These are phyloP conservation scores for Aptenodytes forsteri DNA, from an alignment of 2,113 vertebrate species.

Conservation along the genomic window DNA sequence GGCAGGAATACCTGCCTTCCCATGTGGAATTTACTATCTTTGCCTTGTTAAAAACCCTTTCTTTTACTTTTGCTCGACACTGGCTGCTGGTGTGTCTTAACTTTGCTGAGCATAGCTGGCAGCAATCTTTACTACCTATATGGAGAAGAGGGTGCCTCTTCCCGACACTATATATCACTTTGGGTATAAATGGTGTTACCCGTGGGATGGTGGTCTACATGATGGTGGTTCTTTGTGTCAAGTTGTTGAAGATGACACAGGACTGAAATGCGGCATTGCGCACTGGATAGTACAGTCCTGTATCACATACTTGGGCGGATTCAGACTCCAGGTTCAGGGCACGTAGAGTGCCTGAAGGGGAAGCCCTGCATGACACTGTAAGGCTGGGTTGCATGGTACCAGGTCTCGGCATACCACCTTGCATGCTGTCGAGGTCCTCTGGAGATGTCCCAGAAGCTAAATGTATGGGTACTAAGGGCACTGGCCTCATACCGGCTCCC, in stretches of 20 bases:
- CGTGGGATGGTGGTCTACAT: not conserved
- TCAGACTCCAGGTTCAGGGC: not conserved
- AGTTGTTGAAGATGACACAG: not conserved
- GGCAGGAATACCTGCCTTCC: not conserved
- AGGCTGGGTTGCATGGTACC: not conserved
- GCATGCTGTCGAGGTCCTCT: not conserved
- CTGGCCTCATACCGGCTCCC: not conserved
- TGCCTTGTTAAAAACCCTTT: not conserved
- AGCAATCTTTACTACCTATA: not conserved
- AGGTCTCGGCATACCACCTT: not conserved
- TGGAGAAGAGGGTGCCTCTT: not conserved
- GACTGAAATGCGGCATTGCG: not conserved
- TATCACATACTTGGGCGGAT: not conserved
- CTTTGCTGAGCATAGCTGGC: not conserved
- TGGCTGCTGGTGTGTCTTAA: not conserved
- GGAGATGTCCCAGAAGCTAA: not conserved
- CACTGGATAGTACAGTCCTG: not conserved
- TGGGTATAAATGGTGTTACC: not conserved
- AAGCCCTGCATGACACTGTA: not conserved
- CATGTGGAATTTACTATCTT: not conserved
- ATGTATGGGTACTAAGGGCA: not conserved
- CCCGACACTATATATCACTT: not conserved
- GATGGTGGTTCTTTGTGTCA: not conserved
- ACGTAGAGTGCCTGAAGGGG: not conserved
- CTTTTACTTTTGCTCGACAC: not conserved